phyloP scores from a whole-genome alignment of 2,888 invertebrate genomes.

The Thecocarcelia acutangulata region DNA sequence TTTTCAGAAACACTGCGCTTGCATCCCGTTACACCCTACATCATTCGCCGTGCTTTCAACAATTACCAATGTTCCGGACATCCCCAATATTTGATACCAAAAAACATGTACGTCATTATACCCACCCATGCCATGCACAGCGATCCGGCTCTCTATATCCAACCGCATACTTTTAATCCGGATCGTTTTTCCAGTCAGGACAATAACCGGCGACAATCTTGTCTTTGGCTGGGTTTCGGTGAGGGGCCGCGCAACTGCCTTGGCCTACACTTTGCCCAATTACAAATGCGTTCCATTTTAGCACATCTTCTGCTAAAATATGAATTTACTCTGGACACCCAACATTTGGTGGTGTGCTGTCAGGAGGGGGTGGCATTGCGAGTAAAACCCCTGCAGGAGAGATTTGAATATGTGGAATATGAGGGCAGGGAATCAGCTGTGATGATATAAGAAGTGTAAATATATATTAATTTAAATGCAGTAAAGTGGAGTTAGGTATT shows the following conservation, averaged over 20 bases:
- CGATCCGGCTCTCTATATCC: constrained; percentile 84
- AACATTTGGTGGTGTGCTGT: constrained; percentile 68
- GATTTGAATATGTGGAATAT: constrained; percentile 58
- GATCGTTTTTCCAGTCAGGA: constrained; percentile 84
- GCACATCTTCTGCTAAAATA: constrained; percentile 74
- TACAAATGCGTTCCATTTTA: constrained; percentile 76
- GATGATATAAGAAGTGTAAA: constrained; percentile 42
- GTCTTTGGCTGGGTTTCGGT: constrained; percentile 81
- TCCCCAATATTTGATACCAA: constrained; percentile 73
- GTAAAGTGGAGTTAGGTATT: not conserved
- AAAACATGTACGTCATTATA: constrained; percentile 81
- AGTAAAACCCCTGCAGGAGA: constrained; percentile 71
- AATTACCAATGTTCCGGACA: constrained; percentile 82
- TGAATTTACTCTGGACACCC: constrained; percentile 75
- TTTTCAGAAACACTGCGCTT: constrained; percentile 83
- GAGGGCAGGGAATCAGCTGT: constrained; percentile 66
- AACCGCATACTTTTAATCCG: constrained; percentile 85
- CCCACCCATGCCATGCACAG: constrained; percentile 84
- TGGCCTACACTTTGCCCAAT: constrained; percentile 78
- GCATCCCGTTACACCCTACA: constrained; percentile 82
- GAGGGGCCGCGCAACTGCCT: constrained; percentile 81
- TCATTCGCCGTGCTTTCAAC: constrained; percentile 79
- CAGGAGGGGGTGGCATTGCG: constrained; percentile 75
- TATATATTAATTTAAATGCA: not conserved
- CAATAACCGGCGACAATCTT: constrained; percentile 81